A percentile compares a stretch with the other conserved stretches of the same genome.
These are phyloP conservation scores for Tinamus major DNA, from an alignment of 2,797 vertebrate genomes.

Conservation along the genomic window DNA sequence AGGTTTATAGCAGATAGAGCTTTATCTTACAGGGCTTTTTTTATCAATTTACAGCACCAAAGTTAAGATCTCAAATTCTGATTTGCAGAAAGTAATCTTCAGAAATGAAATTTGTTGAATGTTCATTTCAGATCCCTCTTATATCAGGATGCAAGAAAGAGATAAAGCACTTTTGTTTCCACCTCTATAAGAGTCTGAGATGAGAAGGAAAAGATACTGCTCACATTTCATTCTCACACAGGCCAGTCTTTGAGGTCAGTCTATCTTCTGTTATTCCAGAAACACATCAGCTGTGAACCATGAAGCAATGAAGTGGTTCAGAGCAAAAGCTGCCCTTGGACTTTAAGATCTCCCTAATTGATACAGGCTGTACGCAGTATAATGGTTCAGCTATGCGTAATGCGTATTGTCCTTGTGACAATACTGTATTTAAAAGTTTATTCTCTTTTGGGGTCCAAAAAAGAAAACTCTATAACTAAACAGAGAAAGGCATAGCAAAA, in stretches of 20 bases:
- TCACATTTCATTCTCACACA: slow-evolving; percentile 35
- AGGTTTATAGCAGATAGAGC: neutral
- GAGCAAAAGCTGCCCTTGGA: neutral
- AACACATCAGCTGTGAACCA: neutral
- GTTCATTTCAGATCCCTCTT: slow-evolving; percentile 28
- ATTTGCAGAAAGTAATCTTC: slow-evolving; percentile 55
- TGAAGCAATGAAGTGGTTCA: neutral
- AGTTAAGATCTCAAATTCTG: slow-evolving; percentile 42
- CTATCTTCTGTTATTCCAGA: slow-evolving; percentile 15
- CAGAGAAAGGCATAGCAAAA: neutral
- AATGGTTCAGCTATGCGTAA: neutral
- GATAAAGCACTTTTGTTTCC: slow-evolving; percentile 46
- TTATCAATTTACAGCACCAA: slow-evolving; percentile 52
- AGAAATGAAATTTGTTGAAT: slow-evolving; percentile 44
- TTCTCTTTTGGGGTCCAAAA: neutral
- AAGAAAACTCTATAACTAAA: neutral
- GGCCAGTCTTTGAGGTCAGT: neutral
- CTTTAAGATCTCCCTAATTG: neutral
- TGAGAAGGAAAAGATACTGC: slow-evolving; percentile 40
- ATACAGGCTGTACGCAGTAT: neutral
- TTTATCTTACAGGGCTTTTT: slow-evolving; percentile 18
- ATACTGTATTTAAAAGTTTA: neutral
- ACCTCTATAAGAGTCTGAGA: slow-evolving; percentile 25
- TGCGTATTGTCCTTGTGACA: neutral
- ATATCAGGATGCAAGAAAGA: slow-evolving; percentile 31